Evolutionary conservation across 2,113 vertebrate species (phyloP).

Genomic region (Hyla sarda): DNA sequence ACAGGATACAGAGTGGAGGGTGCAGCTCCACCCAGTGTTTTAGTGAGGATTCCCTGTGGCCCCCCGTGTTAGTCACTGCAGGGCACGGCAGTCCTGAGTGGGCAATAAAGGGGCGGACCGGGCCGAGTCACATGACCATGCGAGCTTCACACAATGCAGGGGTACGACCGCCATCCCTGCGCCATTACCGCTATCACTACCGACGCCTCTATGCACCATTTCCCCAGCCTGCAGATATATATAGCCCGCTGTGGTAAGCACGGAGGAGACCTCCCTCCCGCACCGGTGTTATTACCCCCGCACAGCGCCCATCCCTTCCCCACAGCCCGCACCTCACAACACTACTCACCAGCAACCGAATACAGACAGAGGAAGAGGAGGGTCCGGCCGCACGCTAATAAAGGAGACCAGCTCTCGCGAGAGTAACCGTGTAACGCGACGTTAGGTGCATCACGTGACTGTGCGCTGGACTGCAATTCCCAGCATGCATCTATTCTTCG

Average conservation of each 20-base stretch:
- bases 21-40: neutral
- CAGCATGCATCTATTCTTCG: neutral
- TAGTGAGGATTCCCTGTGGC: constrained; percentile 23
- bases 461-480: neutral
- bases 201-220: too few species aligned
- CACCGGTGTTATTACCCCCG: neutral
- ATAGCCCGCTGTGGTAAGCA: too few species aligned
- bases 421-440: neutral
- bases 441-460: neutral
- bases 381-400: neutral
- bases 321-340: neutral
- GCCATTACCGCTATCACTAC: too few species aligned
- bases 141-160: too few species aligned
- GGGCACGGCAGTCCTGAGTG: constrained; percentile 14
- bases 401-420: constrained; percentile 6
- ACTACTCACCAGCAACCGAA: neutral
- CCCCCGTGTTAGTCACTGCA: constrained; percentile 25
- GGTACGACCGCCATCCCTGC: too few species aligned
- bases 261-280: neutral
- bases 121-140: neutral
- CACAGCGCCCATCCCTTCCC: neutral
- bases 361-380: neutral
- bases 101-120: constrained; percentile 1
- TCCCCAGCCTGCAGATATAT: too few species aligned
- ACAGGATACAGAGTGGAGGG: constrained; percentile 46